Conservation (phyloP, 2,888 invertebrate genomes). For the Oeneis ivallda region DNA sequence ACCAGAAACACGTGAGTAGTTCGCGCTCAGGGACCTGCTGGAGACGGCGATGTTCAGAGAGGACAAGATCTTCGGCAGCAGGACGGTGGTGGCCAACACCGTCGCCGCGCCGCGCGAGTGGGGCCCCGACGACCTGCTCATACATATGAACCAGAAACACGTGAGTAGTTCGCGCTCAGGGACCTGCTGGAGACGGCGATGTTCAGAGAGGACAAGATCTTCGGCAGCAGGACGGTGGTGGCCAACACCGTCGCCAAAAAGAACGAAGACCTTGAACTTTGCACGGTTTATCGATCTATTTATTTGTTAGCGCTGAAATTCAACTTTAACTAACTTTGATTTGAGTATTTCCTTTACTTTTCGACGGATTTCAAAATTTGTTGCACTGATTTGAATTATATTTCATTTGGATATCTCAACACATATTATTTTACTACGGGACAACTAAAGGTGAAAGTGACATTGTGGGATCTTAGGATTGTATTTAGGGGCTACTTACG, state of each 20-base stretch:
- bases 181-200: slow-evolving; percentile 88
- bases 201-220: slow-evolving; percentile 85
- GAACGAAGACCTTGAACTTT: too few relatives aligned
- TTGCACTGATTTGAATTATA: too few relatives aligned
- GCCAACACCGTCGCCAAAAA: slow-evolving; percentile 54
- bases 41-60: slow-evolving; percentile 87
- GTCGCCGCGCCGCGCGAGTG: slow-evolving; percentile 66
- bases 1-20: slow-evolving; percentile 86
- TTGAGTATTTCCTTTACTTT: too few relatives aligned
- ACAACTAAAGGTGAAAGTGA: too few relatives aligned
- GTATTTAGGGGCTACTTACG: too few relatives aligned
- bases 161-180: slow-evolving; percentile 84
- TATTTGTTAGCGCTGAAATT: too few relatives aligned
- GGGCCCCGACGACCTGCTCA: slow-evolving; percentile 61
- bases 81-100: slow-evolving; percentile 63
- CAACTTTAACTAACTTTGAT: too few relatives aligned
- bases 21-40: slow-evolving; percentile 87
- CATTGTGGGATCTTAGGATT: too few relatives aligned
- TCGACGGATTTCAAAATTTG: too few relatives aligned
- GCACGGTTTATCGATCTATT: too few relatives aligned
- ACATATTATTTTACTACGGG: too few relatives aligned
- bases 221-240: slow-evolving; percentile 83
- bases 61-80: slow-evolving; percentile 86
- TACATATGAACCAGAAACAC: slow-evolving; percentile 90
- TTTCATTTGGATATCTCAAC: too few relatives aligned